Evolutionary conservation across 2,113 vertebrate genomes (phyloP).

Genomic region (human): GRCh38 chr17:65004001-65004500

Average conservation of each 20-base stretch:
- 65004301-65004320: neutral
- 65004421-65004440: neutral
- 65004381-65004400: too few species aligned
- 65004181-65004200: neutral
- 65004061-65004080: neutral
- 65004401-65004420: neutral
- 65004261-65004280: neutral
- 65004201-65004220: neutral
- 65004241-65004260: neutral
- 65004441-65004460: neutral
- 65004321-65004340: accelerated
- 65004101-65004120: neutral
- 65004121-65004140: neutral
- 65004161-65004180: neutral
- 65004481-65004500: neutral
- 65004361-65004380: neutral
- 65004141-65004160: neutral
- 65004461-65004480: neutral
- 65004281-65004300: neutral
- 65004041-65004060: neutral
- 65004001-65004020: neutral
- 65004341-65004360: neutral
- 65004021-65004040: neutral
- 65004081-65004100: neutral
- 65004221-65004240: neutral